Evolutionary conservation across 2,888 invertebrate genomes (phyloP).

Genomic region (Cotesia congregata): DNA sequence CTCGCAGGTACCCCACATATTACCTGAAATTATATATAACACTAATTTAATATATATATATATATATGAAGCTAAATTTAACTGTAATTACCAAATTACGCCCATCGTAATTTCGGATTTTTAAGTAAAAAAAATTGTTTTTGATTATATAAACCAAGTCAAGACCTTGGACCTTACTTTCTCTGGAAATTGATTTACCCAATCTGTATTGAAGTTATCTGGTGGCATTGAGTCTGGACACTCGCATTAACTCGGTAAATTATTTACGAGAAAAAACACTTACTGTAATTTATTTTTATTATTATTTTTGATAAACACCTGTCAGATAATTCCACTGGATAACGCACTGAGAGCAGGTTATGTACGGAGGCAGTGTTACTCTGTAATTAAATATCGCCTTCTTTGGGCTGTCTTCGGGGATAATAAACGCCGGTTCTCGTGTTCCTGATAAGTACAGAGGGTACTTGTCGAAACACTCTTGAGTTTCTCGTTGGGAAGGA

Average conservation of each 20-base stretch:
- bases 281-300: slow-evolving; percentile 2
- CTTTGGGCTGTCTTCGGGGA: slow-evolving; percentile 81
- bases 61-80: neutral
- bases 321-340: slow-evolving; percentile 95
- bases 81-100: neutral
- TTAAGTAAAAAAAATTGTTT: too few relatives aligned
- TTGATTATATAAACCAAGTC: neutral
- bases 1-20: slow-evolving; percentile 91
- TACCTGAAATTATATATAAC: slow-evolving; percentile 73
- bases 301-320: slow-evolving; percentile 69
- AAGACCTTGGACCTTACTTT: slow-evolving; percentile 22
- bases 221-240: neutral
- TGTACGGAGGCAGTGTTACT: slow-evolving; percentile 83
- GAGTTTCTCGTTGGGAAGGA: slow-evolving; percentile 81
- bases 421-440: slow-evolving; percentile 78
- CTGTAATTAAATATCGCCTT: slow-evolving; percentile 77
- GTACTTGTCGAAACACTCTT: slow-evolving; percentile 86
- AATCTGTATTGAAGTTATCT: neutral
- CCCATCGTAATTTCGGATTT: neutral
- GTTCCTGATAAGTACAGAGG: slow-evolving; percentile 83
- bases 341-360: slow-evolving; percentile 91
- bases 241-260: neutral
- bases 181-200: slow-evolving; percentile 23
- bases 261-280: slow-evolving; percentile 15
- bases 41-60: neutral